These are phyloP conservation scores for Drosophila subsilvestris DNA, from an alignment of 2,888 invertebrate genomes.

Conservation along the genomic window DNA sequence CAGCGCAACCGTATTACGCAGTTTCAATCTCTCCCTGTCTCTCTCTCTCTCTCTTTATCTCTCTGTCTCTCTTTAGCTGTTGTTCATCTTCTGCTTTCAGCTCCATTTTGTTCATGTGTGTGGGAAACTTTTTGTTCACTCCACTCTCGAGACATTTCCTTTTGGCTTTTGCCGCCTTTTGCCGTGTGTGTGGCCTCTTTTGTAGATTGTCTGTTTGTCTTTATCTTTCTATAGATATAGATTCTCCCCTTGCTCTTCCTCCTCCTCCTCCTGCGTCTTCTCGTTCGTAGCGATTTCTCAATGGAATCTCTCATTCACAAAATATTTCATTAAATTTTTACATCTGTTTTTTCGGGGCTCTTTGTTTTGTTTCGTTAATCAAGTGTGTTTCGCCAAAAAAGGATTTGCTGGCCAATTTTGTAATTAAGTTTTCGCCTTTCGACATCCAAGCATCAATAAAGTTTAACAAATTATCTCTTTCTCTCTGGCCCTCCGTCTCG, in stretches of 20 bases:
- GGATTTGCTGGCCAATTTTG: slow-evolving; percentile 55
- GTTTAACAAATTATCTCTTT: slow-evolving; percentile 54
- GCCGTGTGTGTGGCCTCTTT: slow-evolving; percentile 73
- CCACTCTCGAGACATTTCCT: slow-evolving; percentile 25
- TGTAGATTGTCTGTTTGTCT: slow-evolving; percentile 77
- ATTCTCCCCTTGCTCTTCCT: not conserved
- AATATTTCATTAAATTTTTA: slow-evolving; percentile 60
- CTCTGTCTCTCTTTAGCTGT: slow-evolving; percentile 20
- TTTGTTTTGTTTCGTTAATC: slow-evolving; percentile 61
- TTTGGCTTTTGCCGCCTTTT: slow-evolving; percentile 55
- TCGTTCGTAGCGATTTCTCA: slow-evolving; percentile 48
- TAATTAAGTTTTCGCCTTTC: slow-evolving; percentile 75
- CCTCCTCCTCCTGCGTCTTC: slow-evolving; percentile 1
- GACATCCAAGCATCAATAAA: slow-evolving; percentile 72
- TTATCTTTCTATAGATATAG: slow-evolving; percentile 40
- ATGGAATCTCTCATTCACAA: slow-evolving; percentile 77
- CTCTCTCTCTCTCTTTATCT: slow-evolving; percentile 44
- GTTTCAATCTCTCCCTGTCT: slow-evolving; percentile 55
- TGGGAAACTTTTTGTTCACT: slow-evolving; percentile 68
- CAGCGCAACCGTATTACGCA: slow-evolving; percentile 80
- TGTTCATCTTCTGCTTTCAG: slow-evolving; percentile 12
- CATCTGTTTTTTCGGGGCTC: slow-evolving; percentile 28
- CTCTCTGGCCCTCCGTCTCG: not conserved
- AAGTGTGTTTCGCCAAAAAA: slow-evolving; percentile 62
- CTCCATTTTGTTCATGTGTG: slow-evolving; percentile 53